A percentile compares a stretch with the other conserved stretches of the same genome.
These are phyloP conservation scores for Hydractinia symbiolongicarpus DNA, from an alignment of 30 jellyfish, hydroid and myxozoan species.

Conservation along the genomic window DNA sequence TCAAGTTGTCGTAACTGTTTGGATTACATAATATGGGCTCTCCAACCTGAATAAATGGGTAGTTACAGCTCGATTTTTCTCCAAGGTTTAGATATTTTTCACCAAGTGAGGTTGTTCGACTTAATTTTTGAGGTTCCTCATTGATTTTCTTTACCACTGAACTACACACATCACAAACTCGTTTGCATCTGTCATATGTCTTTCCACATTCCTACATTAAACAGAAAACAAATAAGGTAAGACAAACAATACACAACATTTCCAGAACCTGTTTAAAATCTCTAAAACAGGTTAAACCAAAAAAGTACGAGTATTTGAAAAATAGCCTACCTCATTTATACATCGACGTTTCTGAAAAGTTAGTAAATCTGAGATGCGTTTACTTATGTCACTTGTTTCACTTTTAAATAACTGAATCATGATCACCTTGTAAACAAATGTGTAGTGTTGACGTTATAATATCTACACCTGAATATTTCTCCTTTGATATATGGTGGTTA, in stretches of 20 bases:
- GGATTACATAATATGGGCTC: constrained; percentile 13
- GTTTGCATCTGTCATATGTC: neutral
- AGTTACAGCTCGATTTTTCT: neutral
- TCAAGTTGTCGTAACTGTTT: constrained; percentile 13
- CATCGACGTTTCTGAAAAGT: neutral
- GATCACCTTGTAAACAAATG: neutral
- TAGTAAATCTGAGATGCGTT: neutral
- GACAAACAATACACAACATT: too few species aligned
- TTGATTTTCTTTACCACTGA: neutral
- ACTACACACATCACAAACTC: neutral
- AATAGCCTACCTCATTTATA: neutral
- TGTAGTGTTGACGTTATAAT: constrained; percentile 7
- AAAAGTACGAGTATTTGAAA: too few species aligned
- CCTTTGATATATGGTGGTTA: neutral
- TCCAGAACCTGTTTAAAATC: too few species aligned
- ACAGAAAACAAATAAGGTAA: too few species aligned
- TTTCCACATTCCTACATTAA: neutral
- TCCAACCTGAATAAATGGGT: neutral
- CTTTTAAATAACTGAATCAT: neutral
- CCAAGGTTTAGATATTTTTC: neutral
- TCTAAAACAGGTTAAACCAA: too few species aligned
- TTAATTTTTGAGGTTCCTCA: neutral
- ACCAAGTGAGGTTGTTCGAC: neutral
- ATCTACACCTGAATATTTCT: neutral
- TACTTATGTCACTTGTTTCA: neutral